Conservation (phyloP, 2,797 vertebrate species). For the Coracias cyanogaster region DNA sequence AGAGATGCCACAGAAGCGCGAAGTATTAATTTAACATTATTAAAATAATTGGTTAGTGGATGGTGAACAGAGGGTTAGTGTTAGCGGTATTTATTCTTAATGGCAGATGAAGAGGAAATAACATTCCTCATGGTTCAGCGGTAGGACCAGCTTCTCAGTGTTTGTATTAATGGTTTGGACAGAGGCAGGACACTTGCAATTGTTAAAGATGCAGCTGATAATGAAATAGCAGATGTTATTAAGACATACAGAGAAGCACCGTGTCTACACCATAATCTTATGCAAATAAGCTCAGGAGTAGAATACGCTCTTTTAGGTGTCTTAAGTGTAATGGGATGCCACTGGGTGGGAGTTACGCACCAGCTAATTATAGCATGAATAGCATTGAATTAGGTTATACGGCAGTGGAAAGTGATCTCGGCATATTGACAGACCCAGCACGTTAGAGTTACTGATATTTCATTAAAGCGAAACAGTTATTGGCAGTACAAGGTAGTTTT, state of each 20-base stretch:
- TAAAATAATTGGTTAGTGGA: slow-evolving; percentile 41
- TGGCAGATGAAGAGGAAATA: slow-evolving; percentile 20
- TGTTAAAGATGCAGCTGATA: neutral
- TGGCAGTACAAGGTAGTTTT: neutral
- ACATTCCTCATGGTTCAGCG: slow-evolving; percentile 1
- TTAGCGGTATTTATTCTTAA: neutral
- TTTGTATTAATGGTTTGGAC: neutral
- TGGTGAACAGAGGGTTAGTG: neutral
- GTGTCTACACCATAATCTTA: neutral
- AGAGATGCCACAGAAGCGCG: neutral
- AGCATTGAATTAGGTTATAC: neutral
- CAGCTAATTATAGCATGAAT: neutral
- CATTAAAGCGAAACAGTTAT: neutral
- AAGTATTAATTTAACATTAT: slow-evolving; percentile 53
- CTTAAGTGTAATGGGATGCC: neutral
- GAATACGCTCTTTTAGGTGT: slow-evolving; percentile 2
- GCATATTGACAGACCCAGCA: neutral
- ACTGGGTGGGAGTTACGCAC: neutral
- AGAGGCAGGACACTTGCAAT: neutral
- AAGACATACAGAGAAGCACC: neutral
- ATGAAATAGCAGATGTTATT: neutral
- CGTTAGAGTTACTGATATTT: neutral
- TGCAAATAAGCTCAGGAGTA: neutral
- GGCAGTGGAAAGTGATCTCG: neutral
- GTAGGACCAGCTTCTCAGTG: neutral